Base-by-base conservation (phyloP, 2,888 invertebrate genomes). In the Eupeodes latifasciatus region DNA sequence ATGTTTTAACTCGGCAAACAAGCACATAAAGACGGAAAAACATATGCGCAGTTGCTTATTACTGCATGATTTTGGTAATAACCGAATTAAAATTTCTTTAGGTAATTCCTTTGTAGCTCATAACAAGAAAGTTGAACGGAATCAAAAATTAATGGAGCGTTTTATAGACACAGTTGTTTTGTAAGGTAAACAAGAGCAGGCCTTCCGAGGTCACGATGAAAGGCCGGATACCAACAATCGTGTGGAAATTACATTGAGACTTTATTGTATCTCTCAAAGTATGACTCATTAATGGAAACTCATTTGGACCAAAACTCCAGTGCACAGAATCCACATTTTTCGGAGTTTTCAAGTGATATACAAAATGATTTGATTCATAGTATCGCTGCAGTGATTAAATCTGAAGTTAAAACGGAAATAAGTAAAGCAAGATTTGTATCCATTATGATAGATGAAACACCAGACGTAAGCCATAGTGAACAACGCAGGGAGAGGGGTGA, bases 61-160 rank as follows among this genome's bases (percentile, higher is more conserved):
- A 27, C 27, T 27, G 27, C 27, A 27, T 27, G 27, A 27, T 40
- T 40, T 40, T 40, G 27, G 27, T 9, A 4, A 40, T 12, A 67
- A 69, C 19, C 59, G 67, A 12, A 59, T 78, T 59, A 66, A 77
- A 77, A 77, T 57, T 44, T 76, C 64, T 19, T 62, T 76, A 64
- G 76, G 55, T 40, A 76, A 19, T 64, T 75, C 40, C n/a, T 62
- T 62, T 62, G 9, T 9, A 9, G 40, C 27, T 9, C 62, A 62
- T n/a, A 62, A 62, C 6, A 62, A 55, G n/a, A 69, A 69, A 55
- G 34, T 34, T 36, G 27, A 27, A 2, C 27, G 27, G 27, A 27
- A 71, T 19, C 44, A 40, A 16, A 69, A 69, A 40, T 16, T 40
- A 69, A 69, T 55, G 40, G 71, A 71, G 36, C 55, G 57, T 55